Percentiles rank a stretch among this genome's conserved stretches.
phyloP scores from a whole-genome alignment of 2,888 invertebrate genomes.

The Thelaira solivaga region DNA sequence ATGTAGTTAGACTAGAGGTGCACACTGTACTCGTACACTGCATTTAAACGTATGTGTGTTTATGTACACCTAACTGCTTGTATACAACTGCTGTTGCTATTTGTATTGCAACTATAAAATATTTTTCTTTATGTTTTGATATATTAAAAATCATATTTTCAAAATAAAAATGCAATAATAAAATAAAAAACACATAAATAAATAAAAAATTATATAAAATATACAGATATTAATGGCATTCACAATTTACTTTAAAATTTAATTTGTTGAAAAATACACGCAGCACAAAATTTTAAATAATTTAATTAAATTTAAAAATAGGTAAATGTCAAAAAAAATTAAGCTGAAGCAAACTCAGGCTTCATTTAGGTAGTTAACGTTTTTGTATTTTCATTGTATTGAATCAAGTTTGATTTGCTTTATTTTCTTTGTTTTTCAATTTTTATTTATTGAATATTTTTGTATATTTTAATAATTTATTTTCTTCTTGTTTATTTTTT shows the following conservation, averaged over 20 bases:
- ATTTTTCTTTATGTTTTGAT: slow-evolving; percentile 32
- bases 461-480: slow-evolving; percentile 20
- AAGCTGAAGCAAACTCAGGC: no score
- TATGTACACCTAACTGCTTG: no score
- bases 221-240: background rate
- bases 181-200: background rate
- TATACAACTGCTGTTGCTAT: background rate
- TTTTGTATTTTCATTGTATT: no score
- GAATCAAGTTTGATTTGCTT: background rate
- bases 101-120: slow-evolving; percentile 16
- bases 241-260: background rate
- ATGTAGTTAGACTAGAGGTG: background rate
- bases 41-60: no score
- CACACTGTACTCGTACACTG: background rate
- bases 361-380: no score
- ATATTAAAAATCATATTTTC: slow-evolving; percentile 39
- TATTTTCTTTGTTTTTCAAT: background rate
- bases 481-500: slow-evolving; percentile 32
- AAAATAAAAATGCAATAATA: slow-evolving; percentile 10
- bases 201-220: background rate
- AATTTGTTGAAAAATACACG: background rate
- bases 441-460: background rate
- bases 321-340: no score
- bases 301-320: no score
- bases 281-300: no score